Evolutionary conservation across 2,797 vertebrate species (phyloP).

Genomic region (Alca torda): DNA sequence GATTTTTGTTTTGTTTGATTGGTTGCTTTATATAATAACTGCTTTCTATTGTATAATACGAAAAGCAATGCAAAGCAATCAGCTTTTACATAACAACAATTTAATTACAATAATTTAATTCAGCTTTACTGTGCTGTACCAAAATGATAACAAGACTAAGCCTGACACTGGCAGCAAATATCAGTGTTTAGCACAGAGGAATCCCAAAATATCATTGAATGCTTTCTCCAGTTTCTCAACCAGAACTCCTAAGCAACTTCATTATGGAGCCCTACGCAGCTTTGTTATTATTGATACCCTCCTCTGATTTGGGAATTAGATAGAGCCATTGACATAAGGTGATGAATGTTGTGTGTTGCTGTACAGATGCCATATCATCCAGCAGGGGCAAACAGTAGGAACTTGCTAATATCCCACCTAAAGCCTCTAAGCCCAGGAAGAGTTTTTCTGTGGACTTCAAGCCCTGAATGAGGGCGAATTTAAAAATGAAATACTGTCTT

Average conservation of each 20-base stretch:
- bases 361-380: not conserved
- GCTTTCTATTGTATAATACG: slow-evolving; percentile 34
- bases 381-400: not conserved
- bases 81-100: slow-evolving; percentile 17
- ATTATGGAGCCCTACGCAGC: not conserved
- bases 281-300: not conserved
- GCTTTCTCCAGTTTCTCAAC: not conserved
- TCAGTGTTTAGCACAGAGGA: not conserved
- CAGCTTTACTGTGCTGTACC: not conserved
- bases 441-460: not conserved
- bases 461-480: not conserved
- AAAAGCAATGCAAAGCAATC: not conserved
- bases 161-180: not conserved
- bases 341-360: not conserved
- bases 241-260: not conserved
- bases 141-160: slow-evolving; percentile 15
- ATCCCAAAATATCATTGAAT: not conserved
- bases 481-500: not conserved
- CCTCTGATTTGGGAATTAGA: not conserved
- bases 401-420: not conserved
- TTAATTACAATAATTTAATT: slow-evolving; percentile 44
- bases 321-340: not conserved
- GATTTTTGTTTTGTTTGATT: slow-evolving; percentile 30
- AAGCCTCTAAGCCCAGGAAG: not conserved
- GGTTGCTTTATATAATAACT: slow-evolving; percentile 13